Evolutionary conservation across 2,888 invertebrate genomes (phyloP), one percentile per base, ranked within the genome.

Genomic region (Rhingia rostrata): DNA sequence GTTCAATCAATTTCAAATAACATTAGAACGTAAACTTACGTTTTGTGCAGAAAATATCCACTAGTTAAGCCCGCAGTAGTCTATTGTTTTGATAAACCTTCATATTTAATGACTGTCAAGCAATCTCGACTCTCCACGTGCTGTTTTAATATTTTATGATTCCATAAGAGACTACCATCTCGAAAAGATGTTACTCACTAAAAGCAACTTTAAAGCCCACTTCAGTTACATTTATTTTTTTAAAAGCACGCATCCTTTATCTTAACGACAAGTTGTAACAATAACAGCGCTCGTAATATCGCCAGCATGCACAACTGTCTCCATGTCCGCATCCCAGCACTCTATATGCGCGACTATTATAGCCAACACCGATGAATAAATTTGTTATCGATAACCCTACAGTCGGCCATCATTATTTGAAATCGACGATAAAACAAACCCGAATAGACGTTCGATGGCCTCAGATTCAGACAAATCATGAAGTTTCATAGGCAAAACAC

Each of bases 331-430:
- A 64, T 41, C 22, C 5, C 12, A 45, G 4, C 66, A 41, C 66
- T 77, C 54, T 39, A 61, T 43, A 61, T 72, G 22, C 53, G 60
- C 14, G 45, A 35, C 4, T 56, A 66, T 67, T 54, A 35, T 10
- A 39, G n/a, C 33, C 22, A 64, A 37, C 66, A 43, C 22, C 74
- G 56, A 73, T 84, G 74, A 79, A 84, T 70, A 64, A 70, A 64
- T 69, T 30, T 47, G 54, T 64, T 69, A 69, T 66, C 69, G 78
- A 79, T 79, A 79, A 64, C 58, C 56, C 49, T 54, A 66, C 53
- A 70, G 54, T 37, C 69, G 51, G 51, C 30, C 49, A 37, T 47
- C 43, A 10, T 61, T 47, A n/a, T 54, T 60, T 45, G 6, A 30
- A 69, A 69, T 47, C 53, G 39, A 43, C n/a, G 47, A 54, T 37